phyloP scores from a whole-genome alignment of 2,113 vertebrate species.

The Larimichthys polyactis region DNA sequence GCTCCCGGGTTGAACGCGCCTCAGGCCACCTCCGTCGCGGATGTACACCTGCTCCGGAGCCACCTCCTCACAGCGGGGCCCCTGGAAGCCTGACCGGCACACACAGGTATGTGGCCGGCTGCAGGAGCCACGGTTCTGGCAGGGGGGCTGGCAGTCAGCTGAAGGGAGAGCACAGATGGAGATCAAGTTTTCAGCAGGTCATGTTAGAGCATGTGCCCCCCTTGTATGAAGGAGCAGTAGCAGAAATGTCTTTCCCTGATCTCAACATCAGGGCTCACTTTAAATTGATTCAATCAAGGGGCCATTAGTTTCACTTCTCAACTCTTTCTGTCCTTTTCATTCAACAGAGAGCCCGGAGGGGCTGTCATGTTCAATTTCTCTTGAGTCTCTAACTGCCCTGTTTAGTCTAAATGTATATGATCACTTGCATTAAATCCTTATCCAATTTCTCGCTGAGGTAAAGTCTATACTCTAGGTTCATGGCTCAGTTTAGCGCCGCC shows the following conservation, averaged over 20 bases:
- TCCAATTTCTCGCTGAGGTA: constrained; percentile 62
- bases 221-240: constrained; percentile 45
- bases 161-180: constrained; percentile 70
- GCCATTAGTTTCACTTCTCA: constrained; percentile 66
- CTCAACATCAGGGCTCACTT: constrained; percentile 51
- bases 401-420: constrained; percentile 72
- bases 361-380: constrained; percentile 70
- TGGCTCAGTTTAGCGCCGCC: constrained; percentile 35
- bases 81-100: constrained; percentile 87
- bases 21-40: constrained; percentile 75
- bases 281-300: constrained; percentile 71
- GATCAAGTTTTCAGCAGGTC: constrained; percentile 65
- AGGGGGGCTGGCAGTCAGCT: constrained; percentile 87
- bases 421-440: constrained; percentile 68
- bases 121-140: constrained; percentile 87
- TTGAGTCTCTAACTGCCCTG: constrained; percentile 59
- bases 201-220: constrained; percentile 48
- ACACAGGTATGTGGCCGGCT: constrained; percentile 86
- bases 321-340: constrained; percentile 49
- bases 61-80: constrained; percentile 83
- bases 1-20: constrained; percentile 74
- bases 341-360: constrained; percentile 55
- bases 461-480: constrained; percentile 43
- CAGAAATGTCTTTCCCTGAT: constrained; percentile 59
- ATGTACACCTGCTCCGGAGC: constrained; percentile 87